These are phyloP conservation scores for Synanthedon myopaeformis DNA, from an alignment of 2,888 invertebrate species.

Conservation along the genomic window DNA sequence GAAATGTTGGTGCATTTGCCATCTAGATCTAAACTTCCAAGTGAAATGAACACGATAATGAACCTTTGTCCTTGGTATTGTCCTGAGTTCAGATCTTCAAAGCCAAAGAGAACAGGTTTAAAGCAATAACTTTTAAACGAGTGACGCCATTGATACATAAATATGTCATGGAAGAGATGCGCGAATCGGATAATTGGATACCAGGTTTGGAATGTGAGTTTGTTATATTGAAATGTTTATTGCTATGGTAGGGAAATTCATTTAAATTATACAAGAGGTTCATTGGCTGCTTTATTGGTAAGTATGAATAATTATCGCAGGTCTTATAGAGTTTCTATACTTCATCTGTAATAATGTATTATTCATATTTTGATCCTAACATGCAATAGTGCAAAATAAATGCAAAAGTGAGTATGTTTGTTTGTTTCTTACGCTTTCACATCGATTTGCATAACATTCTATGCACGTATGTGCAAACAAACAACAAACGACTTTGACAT, in stretches of 20 bases:
- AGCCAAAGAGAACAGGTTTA: conserved; percentile 19
- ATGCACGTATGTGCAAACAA: no score
- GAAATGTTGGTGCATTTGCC: no score
- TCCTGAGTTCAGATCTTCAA: conserved; percentile 17
- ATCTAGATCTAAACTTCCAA: no score
- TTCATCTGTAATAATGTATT: no score
- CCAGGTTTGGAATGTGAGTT: conserved; percentile 2
- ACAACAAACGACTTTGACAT: no score
- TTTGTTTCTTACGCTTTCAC: no score
- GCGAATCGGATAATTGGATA: conserved; percentile 18
- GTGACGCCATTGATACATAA: conserved; percentile 33
- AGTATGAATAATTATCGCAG: no score
- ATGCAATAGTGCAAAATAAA: no score
- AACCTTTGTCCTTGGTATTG: conserved; percentile 28
- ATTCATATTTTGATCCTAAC: no score
- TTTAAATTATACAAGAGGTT: conserved; percentile 1
- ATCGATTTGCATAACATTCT: no score
- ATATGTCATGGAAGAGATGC: conserved; percentile 16
- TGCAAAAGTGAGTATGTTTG: no score
- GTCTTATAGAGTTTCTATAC: no score
- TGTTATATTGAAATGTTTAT: conserved; percentile 1
- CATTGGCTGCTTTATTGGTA: neutral
- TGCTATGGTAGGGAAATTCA: conserved; percentile 2
- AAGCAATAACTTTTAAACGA: conserved; percentile 19
- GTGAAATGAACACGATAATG: neutral